Evolutionary conservation across 2,797 vertebrate species (phyloP).

Genomic region (Alauda arvensis): DNA sequence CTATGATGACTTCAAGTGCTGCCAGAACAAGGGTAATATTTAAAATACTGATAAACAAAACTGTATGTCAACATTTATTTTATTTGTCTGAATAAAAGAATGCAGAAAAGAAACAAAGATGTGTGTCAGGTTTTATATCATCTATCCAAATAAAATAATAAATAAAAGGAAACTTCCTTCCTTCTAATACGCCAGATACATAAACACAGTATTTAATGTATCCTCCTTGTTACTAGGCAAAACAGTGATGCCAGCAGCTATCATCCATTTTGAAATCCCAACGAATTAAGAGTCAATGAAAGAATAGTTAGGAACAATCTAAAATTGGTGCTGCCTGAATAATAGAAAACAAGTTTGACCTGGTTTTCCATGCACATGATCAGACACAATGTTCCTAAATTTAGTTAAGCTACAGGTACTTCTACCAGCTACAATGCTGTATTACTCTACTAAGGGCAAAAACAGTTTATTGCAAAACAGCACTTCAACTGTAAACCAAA

Average conservation of each 20-base stretch:
- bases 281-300: constrained; percentile 8
- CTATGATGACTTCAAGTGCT: neutral
- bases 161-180: neutral
- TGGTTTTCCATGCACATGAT: neutral
- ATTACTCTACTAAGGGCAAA: neutral
- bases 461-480: neutral
- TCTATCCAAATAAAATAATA: neutral
- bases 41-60: neutral
- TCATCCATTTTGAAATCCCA: neutral
- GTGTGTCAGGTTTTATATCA: neutral
- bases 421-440: neutral
- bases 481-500: neutral
- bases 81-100: neutral
- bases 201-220: neutral
- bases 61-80: neutral
- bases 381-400: neutral
- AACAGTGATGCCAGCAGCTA: neutral
- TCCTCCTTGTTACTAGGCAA: neutral
- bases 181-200: neutral
- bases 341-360: neutral
- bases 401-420: neutral
- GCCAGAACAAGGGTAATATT: neutral
- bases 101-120: neutral
- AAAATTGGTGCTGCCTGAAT: neutral
- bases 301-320: neutral